Percentiles rank a stretch among this genome's conserved stretches.
phyloP scores from a whole-genome alignment of 2,113 vertebrate species.

The Periophthalmus modestus region DNA sequence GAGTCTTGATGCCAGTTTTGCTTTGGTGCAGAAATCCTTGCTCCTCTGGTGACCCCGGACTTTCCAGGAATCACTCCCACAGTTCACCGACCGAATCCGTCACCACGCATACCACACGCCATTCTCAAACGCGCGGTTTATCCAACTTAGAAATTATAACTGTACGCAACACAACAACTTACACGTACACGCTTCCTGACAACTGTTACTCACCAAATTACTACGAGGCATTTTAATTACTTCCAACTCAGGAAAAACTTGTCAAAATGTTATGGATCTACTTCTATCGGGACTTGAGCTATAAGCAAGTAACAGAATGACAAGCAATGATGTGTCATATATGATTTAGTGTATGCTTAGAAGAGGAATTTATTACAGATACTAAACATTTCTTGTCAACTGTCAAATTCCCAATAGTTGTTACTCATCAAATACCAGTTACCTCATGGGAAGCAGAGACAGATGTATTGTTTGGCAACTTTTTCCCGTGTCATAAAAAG shows the following conservation, averaged over 20 bases:
- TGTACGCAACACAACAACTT: conserved; percentile 22
- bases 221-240: conserved; percentile 3
- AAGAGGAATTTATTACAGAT: neutral
- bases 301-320: neutral
- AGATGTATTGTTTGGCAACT: neutral
- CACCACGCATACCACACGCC: conserved; percentile 20
- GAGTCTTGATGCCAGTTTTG: conserved; percentile 15
- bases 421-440: neutral
- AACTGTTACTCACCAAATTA: conserved; percentile 14
- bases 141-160: conserved; percentile 21
- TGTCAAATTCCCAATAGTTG: neutral
- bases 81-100: conserved; percentile 12
- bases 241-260: neutral
- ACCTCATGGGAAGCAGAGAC: neutral
- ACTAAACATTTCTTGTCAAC: neutral
- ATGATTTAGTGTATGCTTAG: neutral
- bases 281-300: neutral
- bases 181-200: conserved; percentile 13
- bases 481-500: neutral
- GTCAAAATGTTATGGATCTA: neutral
- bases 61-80: conserved; percentile 49
- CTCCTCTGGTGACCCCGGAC: conserved; percentile 24
- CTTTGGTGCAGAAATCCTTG: conserved; percentile 19
- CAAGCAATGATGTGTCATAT: neutral
- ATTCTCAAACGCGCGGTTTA: conserved; percentile 27